Conservation (phyloP, 2,113 vertebrate species). For the Condylura cristata region DNA sequence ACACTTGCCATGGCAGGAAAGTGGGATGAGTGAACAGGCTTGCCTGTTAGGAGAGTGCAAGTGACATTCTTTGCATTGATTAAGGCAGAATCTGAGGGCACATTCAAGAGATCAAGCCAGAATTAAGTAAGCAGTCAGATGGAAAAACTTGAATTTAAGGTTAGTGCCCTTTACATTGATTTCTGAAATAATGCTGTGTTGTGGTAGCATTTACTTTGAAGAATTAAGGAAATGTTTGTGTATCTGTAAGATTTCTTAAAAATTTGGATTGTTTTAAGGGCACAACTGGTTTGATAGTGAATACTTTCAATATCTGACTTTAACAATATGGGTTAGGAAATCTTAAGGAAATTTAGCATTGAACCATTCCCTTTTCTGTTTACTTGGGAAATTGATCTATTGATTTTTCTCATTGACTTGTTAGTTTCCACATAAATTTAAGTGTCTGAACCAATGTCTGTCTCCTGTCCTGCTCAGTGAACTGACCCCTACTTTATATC, state of each 20-base stretch:
- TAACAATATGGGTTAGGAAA: not conserved
- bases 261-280: not conserved
- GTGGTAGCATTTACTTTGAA: not conserved
- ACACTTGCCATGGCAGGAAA: not conserved
- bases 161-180: not conserved
- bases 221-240: not conserved
- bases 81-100: not conserved
- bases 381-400: not conserved
- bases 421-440: slow-evolving; percentile 25
- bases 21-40: not conserved
- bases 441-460: not conserved
- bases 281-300: not conserved
- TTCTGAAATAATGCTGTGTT: not conserved
- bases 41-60: not conserved
- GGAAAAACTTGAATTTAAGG: not conserved
- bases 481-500: not conserved
- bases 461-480: not conserved
- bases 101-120: not conserved
- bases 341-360: not conserved
- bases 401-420: not conserved
- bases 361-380: not conserved
- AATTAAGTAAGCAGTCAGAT: not conserved
- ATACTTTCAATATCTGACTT: not conserved
- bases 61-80: not conserved
- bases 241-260: not conserved